These are phyloP conservation scores for Steinernema scapterisci DNA, from an alignment of 2,888 invertebrate species.

Conservation along the genomic window DNA sequence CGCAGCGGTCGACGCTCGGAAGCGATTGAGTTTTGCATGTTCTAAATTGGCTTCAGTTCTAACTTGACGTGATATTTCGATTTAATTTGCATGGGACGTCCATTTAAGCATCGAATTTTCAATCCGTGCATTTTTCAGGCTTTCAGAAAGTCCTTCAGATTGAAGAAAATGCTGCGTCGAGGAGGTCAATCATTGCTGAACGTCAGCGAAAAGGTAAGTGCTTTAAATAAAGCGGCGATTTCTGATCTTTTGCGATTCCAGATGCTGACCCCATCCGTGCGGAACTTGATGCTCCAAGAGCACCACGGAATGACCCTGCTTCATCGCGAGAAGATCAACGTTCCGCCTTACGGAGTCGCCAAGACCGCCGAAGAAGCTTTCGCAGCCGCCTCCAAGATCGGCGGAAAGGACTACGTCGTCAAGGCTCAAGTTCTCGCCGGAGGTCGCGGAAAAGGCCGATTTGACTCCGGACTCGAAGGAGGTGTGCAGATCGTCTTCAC, in stretches of 20 bases:
- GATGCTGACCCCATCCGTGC: conserved; percentile 48
- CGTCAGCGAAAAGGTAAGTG: conserved; percentile 46
- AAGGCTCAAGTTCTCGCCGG: conserved; percentile 85
- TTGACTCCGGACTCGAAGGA: conserved; percentile 95
- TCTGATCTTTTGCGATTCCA: no score
- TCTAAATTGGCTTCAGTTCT: no score
- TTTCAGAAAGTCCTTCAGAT: no score
- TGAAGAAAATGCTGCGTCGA: conserved; percentile 49
- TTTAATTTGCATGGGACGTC: no score
- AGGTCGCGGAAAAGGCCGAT: conserved; percentile 94
- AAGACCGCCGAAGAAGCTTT: conserved; percentile 58
- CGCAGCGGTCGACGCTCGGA: no score
- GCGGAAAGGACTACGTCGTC: conserved; percentile 64
- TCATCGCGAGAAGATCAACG: conserved; percentile 55
- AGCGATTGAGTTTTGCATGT: no score
- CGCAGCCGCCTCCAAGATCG: conserved; percentile 57
- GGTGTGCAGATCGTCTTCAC: conserved; percentile 97
- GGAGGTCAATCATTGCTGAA: conserved; percentile 51
- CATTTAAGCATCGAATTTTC: no score
- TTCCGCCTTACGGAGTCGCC: conserved; percentile 65
- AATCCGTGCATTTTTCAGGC: no score
- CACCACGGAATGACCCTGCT: conserved; percentile 63
- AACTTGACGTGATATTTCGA: no score
- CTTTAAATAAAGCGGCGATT: neutral
- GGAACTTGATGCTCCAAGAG: conserved; percentile 64